phyloP scores from a whole-genome alignment of 1,140 invertebrate genomes.

The Hetaerina americana region DNA sequence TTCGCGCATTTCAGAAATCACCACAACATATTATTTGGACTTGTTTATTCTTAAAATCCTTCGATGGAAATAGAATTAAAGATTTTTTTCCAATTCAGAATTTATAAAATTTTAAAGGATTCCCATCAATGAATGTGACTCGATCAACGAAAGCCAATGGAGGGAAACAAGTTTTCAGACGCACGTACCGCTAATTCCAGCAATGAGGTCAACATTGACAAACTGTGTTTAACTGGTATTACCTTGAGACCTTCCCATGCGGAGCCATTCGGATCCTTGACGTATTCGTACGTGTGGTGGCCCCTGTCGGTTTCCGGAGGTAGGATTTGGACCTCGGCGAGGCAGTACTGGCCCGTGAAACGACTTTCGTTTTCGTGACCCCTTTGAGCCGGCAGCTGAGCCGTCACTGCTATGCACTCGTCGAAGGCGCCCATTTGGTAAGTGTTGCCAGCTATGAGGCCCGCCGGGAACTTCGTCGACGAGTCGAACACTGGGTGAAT shows the following conservation, averaged over 20 bases:
- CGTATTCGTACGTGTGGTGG: not conserved
- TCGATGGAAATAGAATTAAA: too few species aligned
- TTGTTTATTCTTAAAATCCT: too few species aligned
- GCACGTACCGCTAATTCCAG: too few species aligned
- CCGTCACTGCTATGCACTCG: slow-evolving; percentile 28
- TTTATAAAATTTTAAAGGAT: too few species aligned
- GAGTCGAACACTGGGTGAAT: slow-evolving; percentile 36
- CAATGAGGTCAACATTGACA: too few species aligned
- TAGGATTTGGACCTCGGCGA: slow-evolving; percentile 18
- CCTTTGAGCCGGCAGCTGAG: slow-evolving; percentile 22
- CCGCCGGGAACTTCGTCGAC: slow-evolving; percentile 31
- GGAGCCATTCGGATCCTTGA: not conserved
- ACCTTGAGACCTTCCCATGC: not conserved
- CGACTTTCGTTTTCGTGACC: slow-evolving; percentile 21
- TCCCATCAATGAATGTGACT: too few species aligned
- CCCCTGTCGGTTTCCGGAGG: not conserved
- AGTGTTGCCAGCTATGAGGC: slow-evolving; percentile 32
- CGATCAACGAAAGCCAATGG: too few species aligned
- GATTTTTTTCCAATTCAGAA: too few species aligned
- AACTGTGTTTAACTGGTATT: not conserved
- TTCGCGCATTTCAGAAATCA: too few species aligned
- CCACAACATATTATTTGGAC: too few species aligned
- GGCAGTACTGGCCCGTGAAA: slow-evolving; percentile 37
- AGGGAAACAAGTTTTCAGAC: too few species aligned
- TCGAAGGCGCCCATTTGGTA: slow-evolving; percentile 34